Percentiles rank a stretch among this genome's conserved stretches.
Conservation (phyloP, 2,888 invertebrate genomes). For the Acanthosoma haemorrhoidale region DNA sequence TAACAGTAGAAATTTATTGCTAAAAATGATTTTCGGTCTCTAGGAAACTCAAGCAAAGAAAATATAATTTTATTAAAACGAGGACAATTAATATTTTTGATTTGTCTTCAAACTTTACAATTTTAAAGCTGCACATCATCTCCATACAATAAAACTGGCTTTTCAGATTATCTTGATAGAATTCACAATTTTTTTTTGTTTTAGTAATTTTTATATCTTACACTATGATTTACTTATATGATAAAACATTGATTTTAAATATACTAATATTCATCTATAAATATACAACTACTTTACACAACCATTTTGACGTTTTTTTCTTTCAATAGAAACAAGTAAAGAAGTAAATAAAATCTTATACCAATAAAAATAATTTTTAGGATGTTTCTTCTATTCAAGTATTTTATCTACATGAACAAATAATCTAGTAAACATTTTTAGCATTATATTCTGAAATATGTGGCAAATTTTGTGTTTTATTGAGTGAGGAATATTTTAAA, state of each 20-base stretch:
- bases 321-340: too few species aligned
- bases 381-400: too few species aligned
- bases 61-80: slow-evolving; percentile 21
- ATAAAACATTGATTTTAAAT: not conserved
- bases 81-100: slow-evolving; percentile 8
- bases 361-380: too few species aligned
- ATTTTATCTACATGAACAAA: too few species aligned
- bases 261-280: not conserved
- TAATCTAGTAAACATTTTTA: too few species aligned
- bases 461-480: too few species aligned
- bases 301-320: slow-evolving; percentile 6
- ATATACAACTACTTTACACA: slow-evolving; percentile 2
- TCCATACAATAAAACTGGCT: not conserved
- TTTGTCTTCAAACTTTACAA: not conserved
- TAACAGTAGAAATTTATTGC: not conserved
- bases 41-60: slow-evolving; percentile 26
- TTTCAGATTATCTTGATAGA: not conserved
- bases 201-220: not conserved
- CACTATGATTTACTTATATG: not conserved
- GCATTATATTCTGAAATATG: too few species aligned
- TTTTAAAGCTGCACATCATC: not conserved
- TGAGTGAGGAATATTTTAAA: too few species aligned
- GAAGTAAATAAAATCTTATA: too few species aligned
- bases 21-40: not conserved
- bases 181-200: slow-evolving; percentile 3